Base-by-base conservation (phyloP, 2,797 vertebrate genomes). In the Enteromius afrohamiltoni region DNA sequence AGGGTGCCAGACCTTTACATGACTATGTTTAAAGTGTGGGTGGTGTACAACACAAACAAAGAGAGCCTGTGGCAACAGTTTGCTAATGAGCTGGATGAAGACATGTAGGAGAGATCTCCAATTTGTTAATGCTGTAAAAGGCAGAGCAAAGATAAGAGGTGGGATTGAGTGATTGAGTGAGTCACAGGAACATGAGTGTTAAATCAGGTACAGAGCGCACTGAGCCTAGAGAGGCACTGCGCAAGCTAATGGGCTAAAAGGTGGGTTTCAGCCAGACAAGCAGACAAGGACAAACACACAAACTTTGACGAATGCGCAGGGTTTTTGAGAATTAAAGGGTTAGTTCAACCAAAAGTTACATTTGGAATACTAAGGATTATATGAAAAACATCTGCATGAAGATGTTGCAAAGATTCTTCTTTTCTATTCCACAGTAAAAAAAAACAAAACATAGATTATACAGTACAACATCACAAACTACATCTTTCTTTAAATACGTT, bases 21-120 rank as follows among this genome's bases (percentile, higher is more conserved):
- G 10, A 42, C 78, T 37, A 45, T 40, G 40, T 64, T 82, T 79
- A 80, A 58, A 67, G 45, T 78, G 76, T 79, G 42, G 53, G 62
- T 77, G 69, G 84, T 80, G 85, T 79, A 49, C 69, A 79, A 76
- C 64, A 49, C 55, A 79, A 68, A 67, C 55, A 80, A 77, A 78
- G 60, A 55, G 31, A 47, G 76, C 80, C 80, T 71, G 58, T 68
- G 64, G 37, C 60, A 79, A 34, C 3, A 21, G 29, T 77, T 76
- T 51, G 62, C 23, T 64, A 80, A 73, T 80, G 55, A 37, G 9
- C 47, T 82, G 42, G 21, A n/a, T 26, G n/a, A 70, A 34, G 23
- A 55, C 16, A 3, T 65, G 4, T 51, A 31, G 17, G 42, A 45
- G 81, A 58, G 73, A 76, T 83, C 73, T 68, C 34, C 23, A 58